Percentiles rank a stretch among this genome's conserved stretches.
Conservation (phyloP, 2,113 vertebrate species). For the Amphiprion ocellaris region DNA sequence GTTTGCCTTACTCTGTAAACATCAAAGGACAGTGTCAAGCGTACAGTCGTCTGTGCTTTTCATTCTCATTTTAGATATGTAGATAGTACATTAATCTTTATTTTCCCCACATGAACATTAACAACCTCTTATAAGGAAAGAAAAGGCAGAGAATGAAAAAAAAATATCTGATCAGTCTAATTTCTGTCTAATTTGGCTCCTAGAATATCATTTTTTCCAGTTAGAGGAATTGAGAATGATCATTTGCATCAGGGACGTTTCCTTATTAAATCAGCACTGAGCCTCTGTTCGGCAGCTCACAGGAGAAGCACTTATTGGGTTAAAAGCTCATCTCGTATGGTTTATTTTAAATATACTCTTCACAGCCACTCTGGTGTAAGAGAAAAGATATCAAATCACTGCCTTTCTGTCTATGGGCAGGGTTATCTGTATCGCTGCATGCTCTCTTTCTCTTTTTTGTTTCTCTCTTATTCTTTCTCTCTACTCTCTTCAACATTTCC, state of each 20-base stretch:
- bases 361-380: slow-evolving; percentile 83
- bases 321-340: slow-evolving; percentile 88
- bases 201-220: slow-evolving; percentile 89
- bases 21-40: slow-evolving; percentile 51
- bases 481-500: slow-evolving; percentile 63
- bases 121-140: slow-evolving; percentile 72
- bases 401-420: slow-evolving; percentile 68
- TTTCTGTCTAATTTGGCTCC: slow-evolving; percentile 87
- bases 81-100: slow-evolving; percentile 72
- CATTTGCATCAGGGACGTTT: slow-evolving; percentile 89
- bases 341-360: slow-evolving; percentile 88
- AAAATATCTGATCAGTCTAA: slow-evolving; percentile 85
- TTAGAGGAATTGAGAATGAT: slow-evolving; percentile 90
- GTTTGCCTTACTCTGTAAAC: slow-evolving; percentile 40
- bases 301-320: slow-evolving; percentile 89
- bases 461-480: slow-evolving; percentile 53
- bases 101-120: slow-evolving; percentile 71
- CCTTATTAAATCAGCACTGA: slow-evolving; percentile 88
- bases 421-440: slow-evolving; percentile 68
- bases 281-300: slow-evolving; percentile 85
- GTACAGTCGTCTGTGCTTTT: slow-evolving; percentile 47
- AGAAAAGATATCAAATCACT: slow-evolving; percentile 80
- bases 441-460: slow-evolving; percentile 40
- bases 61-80: slow-evolving; percentile 67
- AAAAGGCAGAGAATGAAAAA: slow-evolving; percentile 45